Evolutionary conservation across 2,113 vertebrate species (phyloP).

Genomic region (Nettapus auritus): DNA sequence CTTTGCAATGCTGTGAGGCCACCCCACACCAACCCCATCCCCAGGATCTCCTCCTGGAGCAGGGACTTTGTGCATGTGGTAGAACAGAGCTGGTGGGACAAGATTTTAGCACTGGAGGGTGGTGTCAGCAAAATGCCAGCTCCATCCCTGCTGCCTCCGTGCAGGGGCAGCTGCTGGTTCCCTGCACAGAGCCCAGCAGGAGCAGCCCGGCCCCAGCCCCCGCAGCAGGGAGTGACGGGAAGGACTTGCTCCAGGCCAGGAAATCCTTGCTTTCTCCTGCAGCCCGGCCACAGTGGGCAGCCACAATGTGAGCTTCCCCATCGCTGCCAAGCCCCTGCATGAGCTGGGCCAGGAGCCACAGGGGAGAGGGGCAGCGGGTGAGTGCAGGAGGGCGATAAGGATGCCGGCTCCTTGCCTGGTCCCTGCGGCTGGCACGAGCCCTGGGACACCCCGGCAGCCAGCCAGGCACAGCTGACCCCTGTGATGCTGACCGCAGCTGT

Average conservation of each 20-base stretch:
- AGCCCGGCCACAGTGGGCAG: slow-evolving; percentile 46
- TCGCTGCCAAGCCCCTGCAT: neutral
- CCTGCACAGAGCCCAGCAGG: neutral
- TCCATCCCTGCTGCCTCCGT: neutral
- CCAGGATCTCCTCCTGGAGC: neutral
- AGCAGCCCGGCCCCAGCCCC: neutral
- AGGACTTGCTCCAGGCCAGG: slow-evolving; percentile 58
- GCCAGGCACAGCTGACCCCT: neutral
- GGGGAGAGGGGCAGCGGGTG: neutral
- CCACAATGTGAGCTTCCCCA: slow-evolving; percentile 52
- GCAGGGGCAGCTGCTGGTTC: neutral
- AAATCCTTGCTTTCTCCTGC: slow-evolving; percentile 71
- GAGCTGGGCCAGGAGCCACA: neutral
- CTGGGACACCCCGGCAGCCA: neutral
- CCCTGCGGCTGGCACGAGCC: neutral
- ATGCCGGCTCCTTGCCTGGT: neutral
- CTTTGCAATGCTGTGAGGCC: rapidly evolving
- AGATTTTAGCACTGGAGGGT: neutral
- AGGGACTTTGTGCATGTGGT: rapidly evolving
- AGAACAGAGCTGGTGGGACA: neutral
- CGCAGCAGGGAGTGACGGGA: slow-evolving; percentile 52
- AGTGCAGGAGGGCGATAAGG: neutral
- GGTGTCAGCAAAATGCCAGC: neutral
- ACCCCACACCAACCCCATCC: rapidly evolving
- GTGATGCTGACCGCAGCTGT: rapidly evolving